These are phyloP conservation scores for cattle (Bos taurus) DNA, from an alignment of 2,113 vertebrate species.

Conservation along the genomic window ARS-UCD2.0 NC_037350.1:45102001-45102500, in stretches of 20 bases:
- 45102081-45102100: neutral
- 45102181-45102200: neutral
- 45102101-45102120: neutral
- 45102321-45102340: neutral
- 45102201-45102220: neutral
- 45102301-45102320: neutral
- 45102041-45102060: neutral
- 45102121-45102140: neutral
- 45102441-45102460: neutral
- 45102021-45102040: neutral
- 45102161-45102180: neutral
- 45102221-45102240: neutral
- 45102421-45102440: neutral
- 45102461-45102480: neutral
- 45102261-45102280: neutral
- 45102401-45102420: neutral
- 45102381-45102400: neutral
- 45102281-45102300: neutral
- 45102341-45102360: neutral
- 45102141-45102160: neutral
- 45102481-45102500: neutral
- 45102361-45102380: neutral
- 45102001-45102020: neutral
- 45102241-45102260: neutral
- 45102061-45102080: neutral